phyloP scores from a whole-genome alignment of 2,113 vertebrate species.

The Talpa occidentalis region DNA sequence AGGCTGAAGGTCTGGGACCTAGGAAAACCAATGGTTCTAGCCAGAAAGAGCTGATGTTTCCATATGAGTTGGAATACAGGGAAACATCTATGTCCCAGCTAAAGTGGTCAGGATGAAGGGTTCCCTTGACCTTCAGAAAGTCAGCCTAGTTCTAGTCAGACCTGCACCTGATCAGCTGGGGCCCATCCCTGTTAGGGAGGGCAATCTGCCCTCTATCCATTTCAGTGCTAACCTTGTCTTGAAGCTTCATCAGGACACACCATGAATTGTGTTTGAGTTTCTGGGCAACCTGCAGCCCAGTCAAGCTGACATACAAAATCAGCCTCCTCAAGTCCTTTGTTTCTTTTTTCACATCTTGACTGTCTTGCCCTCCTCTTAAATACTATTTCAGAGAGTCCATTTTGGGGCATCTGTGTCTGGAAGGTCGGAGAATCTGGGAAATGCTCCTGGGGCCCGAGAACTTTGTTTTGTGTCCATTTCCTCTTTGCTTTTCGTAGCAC shows the following conservation, averaged over 20 bases:
- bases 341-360: background rate
- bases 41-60: background rate
- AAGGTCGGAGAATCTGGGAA: background rate
- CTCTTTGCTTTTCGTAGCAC: background rate
- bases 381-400: background rate
- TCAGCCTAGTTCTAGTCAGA: background rate
- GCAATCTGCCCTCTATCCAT: background rate
- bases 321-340: background rate
- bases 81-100: background rate
- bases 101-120: background rate
- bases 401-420: background rate
- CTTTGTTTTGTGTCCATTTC: background rate
- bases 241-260: background rate
- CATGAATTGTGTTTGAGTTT: background rate
- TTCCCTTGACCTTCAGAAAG: background rate
- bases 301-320: background rate
- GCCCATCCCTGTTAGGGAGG: background rate
- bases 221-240: background rate
- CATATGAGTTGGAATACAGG: background rate
- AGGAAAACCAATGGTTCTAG: background rate
- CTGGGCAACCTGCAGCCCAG: background rate
- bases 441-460: background rate
- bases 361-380: constrained; percentile 18
- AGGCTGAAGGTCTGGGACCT: background rate
- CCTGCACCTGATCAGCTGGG: background rate